These are phyloP conservation scores for Stenotaenia linearis DNA, from an alignment of 2,888 invertebrate genomes.

Conservation along the genomic window DNA sequence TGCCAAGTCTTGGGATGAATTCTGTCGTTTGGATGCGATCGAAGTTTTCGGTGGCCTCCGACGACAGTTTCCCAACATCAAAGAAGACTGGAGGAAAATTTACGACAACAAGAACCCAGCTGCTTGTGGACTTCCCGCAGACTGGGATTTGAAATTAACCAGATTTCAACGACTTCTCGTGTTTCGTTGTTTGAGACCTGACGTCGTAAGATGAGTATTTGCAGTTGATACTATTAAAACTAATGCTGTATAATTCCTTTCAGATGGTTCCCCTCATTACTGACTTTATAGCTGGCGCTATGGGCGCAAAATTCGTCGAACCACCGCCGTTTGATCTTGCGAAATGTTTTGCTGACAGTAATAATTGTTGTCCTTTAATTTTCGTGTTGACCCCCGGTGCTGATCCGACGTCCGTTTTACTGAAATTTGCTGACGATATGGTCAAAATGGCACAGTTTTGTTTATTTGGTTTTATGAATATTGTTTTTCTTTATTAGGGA, in stretches of 20 bases:
- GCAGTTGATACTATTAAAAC: not conserved
- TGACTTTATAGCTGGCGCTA: conserved; percentile 47
- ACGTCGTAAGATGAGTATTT: conserved; percentile 44
- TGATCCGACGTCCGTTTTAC: conserved; percentile 49
- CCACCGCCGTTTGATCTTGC: conserved; percentile 51
- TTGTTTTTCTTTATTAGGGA: conserved; percentile 42
- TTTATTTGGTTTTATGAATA: not conserved
- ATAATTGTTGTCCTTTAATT: conserved; percentile 47
- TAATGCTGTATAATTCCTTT: conserved; percentile 1
- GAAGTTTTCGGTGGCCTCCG: conserved; percentile 45
- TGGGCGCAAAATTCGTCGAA: conserved; percentile 49
- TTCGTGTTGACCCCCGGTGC: conserved; percentile 51
- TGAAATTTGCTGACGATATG: conserved; percentile 51
- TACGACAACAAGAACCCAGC: not conserved
- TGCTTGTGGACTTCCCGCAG: conserved; percentile 42
- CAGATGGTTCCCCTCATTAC: conserved; percentile 48
- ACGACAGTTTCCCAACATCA: conserved; percentile 45
- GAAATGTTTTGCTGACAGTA: conserved; percentile 48
- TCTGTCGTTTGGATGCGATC: conserved; percentile 48
- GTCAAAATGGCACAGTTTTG: no score
- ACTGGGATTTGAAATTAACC: conserved; percentile 46
- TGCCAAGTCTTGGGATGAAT: conserved; percentile 58
- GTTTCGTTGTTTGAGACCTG: conserved; percentile 49
- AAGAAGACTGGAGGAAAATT: conserved; percentile 57
- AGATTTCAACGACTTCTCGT: conserved; percentile 48